A percentile compares a stretch with the other conserved stretches of the same genome.
These are phyloP conservation scores for Norana najaformis DNA, from an alignment of 2,888 invertebrate species.

Conservation along the genomic window DNA sequence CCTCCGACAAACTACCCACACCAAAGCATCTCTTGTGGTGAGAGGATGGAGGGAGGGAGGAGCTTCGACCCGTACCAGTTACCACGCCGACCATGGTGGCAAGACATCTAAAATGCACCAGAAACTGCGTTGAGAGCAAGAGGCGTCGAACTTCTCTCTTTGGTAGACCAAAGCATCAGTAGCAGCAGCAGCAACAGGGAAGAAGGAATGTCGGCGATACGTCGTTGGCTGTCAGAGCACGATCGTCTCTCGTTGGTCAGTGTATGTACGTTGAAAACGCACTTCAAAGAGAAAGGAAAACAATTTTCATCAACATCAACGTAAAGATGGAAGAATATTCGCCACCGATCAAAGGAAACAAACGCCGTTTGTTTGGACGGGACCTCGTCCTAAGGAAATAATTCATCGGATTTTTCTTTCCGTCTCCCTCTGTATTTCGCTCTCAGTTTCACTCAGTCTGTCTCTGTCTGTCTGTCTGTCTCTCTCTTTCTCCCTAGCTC, in stretches of 20 bases:
- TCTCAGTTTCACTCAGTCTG: neutral
- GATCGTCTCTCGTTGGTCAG: neutral
- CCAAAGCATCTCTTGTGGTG: neutral
- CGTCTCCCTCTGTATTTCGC: neutral
- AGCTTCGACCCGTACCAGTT: neutral
- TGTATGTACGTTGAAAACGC: neutral
- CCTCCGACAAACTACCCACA: neutral
- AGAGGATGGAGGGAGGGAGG: neutral
- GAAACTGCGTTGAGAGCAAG: neutral
- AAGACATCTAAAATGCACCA: neutral
- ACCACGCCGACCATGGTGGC: neutral
- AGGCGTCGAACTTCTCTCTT: neutral
- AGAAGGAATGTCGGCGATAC: neutral
- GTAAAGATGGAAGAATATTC: neutral
- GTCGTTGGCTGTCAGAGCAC: neutral
- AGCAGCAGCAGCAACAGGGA: neutral
- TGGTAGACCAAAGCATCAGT: neutral
- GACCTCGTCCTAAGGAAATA: too few species aligned
- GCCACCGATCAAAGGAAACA: neutral
- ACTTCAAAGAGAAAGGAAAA: conserved; percentile 9
- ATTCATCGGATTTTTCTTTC: neutral
- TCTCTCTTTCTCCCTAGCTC: neutral
- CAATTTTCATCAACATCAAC: conserved; percentile 13
- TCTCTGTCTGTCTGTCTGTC: neutral
- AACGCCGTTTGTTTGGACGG: neutral